These are phyloP conservation scores for Clunio marinus DNA, from an alignment of 2,888 invertebrate species.

Conservation along the genomic window DNA sequence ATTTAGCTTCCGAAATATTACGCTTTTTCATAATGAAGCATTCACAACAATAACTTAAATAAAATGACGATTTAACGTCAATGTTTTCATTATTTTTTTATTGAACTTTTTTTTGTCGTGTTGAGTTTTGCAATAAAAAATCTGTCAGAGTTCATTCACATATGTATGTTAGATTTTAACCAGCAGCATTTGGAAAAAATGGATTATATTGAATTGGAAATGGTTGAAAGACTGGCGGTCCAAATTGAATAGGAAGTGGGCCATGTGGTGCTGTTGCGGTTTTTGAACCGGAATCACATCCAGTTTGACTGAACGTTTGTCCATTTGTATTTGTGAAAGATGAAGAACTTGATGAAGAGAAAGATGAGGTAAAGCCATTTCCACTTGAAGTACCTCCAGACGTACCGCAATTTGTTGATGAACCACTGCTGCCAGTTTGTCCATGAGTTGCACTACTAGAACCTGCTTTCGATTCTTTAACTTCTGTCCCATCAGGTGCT, in stretches of 20 bases:
- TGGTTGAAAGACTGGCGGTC: neutral
- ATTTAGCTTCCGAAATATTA: no score
- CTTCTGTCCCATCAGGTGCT: constrained; percentile 2
- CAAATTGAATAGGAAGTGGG: no score
- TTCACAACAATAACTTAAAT: no score
- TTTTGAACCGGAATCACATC: neutral
- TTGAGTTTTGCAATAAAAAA: neutral
- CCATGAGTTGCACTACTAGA: constrained; percentile 1
- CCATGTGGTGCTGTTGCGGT: neutral
- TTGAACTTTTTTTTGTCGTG: neutral
- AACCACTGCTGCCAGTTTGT: constrained; percentile 5
- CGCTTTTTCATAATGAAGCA: no score
- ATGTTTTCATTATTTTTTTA: neutral
- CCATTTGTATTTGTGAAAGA: neutral
- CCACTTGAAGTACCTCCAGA: neutral
- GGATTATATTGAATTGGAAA: neutral
- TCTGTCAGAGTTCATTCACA: neutral
- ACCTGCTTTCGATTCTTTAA: neutral
- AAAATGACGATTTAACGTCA: neutral
- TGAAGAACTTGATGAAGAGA: constrained; percentile 30
- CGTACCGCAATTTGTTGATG: constrained; percentile 3
- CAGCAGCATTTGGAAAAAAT: neutral
- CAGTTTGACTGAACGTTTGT: neutral
- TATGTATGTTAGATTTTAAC: neutral
- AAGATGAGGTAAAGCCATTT: neutral